Evolutionary conservation across 2,888 invertebrate genomes (phyloP), one percentile per base, ranked within the genome.

Genomic region (Eilema depressum): DNA sequence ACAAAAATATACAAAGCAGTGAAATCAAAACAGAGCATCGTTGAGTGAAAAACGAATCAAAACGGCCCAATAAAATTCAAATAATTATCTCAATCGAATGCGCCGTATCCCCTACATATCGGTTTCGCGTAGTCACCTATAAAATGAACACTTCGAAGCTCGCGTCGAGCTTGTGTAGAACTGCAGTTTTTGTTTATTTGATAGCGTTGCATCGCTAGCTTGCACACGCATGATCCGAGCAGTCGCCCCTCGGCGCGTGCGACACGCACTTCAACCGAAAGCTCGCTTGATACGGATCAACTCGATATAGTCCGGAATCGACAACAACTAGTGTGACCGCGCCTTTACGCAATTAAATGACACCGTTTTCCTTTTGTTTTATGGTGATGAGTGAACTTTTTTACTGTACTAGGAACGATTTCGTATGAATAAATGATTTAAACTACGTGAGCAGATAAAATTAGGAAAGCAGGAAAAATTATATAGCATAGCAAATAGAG

Each of bases 161-260:
- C 83, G 83, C 87, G 86, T 85, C 85, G 85, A 89, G 89, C 88
- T 90, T 88, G 87, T 83, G 87, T 86, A 86, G 86, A 81, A 89
- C 87, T 89, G 89, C 85, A 90, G 88, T 93, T 94, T 93, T 93
- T 93, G 93, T 95, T 94, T 93, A 91, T 93, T 94, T 92, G 93
- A 93, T 92, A 93, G 92, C 91, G 89, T 87, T 93, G 93, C 93
- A 93, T 89, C 90, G 91, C 90, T 91, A 90, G 90, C 86, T 79
- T 86, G 90, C 91, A 89, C 90, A 90, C 92, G 91, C 93, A 91
- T 86, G 88, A 83, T 79, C 86, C 86, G 79, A 85, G 89, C 94
- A 93, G 93, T 93, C 86, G 90, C 82, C 82, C 83, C 88, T 88
- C 89, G 88, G 92, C 92, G 91, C 93, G 92, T 92, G 92, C 91